phyloP scores from a whole-genome alignment of 1,140 invertebrate genomes.

The Zaprionus lachaisei region DNA sequence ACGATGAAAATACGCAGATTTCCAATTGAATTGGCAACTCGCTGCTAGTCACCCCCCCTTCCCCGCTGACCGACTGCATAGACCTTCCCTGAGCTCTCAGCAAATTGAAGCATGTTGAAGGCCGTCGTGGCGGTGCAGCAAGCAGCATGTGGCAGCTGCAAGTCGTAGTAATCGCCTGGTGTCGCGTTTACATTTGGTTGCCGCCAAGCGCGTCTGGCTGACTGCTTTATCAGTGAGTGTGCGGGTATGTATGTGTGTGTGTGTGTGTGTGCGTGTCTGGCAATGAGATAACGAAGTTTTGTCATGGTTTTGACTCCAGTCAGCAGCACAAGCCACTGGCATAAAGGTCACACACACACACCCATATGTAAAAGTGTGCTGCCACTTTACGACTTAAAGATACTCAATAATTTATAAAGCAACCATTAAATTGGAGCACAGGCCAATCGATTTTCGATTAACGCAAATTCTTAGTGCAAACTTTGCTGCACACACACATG shows the following conservation, averaged over 20 bases:
- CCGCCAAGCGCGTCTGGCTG: conserved; percentile 4
- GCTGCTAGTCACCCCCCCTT: neutral
- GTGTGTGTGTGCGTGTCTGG: conserved; percentile 1
- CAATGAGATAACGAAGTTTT: conserved; percentile 43
- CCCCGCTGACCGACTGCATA: neutral
- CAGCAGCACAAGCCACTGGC: conserved; percentile 1
- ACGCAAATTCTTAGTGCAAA: neutral
- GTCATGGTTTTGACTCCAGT: conserved; percentile 22
- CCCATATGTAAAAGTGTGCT: neutral
- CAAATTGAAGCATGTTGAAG: conserved; percentile 21
- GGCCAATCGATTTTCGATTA: no score
- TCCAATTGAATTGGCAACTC: conserved; percentile 19
- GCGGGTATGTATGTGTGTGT: neutral
- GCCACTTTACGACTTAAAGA: neutral
- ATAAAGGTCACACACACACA: conserved; percentile 31
- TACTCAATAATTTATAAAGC: conserved; percentile 1
- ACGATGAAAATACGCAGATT: neutral
- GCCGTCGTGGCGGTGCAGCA: conserved; percentile 15
- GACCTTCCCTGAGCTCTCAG: conserved; percentile 7
- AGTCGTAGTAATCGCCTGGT: conserved; percentile 19
- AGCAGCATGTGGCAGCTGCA: conserved; percentile 22
- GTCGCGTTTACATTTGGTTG: conserved; percentile 11
- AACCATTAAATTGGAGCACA: no score
- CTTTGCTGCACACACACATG: neutral
- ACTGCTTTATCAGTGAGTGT: conserved; percentile 13